Evolutionary conservation across 2,888 invertebrate species (phyloP), one percentile per base, ranked within the genome.

Genomic region (Scaptomyza polygonia): DNA sequence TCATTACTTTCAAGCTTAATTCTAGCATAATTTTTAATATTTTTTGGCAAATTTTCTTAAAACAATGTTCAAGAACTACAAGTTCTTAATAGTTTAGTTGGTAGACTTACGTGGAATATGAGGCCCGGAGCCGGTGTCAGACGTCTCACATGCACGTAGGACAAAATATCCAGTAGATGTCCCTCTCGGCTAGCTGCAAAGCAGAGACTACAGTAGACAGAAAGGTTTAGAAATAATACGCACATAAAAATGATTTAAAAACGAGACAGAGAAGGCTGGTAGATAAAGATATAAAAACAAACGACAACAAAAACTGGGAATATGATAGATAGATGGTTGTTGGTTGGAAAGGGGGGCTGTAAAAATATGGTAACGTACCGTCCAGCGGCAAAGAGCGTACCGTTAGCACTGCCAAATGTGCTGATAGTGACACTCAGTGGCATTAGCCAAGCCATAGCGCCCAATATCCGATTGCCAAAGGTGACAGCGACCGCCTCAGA

Each of bases 401-500:
- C 98, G 91, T 98, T 97, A 59, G 97, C 98, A 34, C 97, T 97
- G 52, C 98, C 98, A 91, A 98, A 98, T 1, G 97, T 97, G 71
- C 97, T 97, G 67, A 98, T 95, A 5, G 97, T 97, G 43, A 98
- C 97, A 14, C 97, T 97, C 8, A 98, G 93, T 11, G 98, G 98
- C 96, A 98, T 98, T 72, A 98, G 93, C 97, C 97, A 97, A 14
- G 97, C 96, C 94, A 97, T 93, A 9, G 94, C 94, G 1, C 97
- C 97, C 73, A 97, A 93, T 75, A 97, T 94, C 39, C 97, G 94
- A 92, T 97, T 96, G 47, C 97, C 97, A 92, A 97, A 97, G 27
- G 97, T 97, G 85, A 98, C 97, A 18, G 98, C 98, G 55, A 98
- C 98, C 25, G 98, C 98, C 90, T 97, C 97, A 63, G 97, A 97